Evolutionary conservation across 2,113 vertebrate genomes (phyloP).

Genomic region (Acanthisitta chloris): DNA sequence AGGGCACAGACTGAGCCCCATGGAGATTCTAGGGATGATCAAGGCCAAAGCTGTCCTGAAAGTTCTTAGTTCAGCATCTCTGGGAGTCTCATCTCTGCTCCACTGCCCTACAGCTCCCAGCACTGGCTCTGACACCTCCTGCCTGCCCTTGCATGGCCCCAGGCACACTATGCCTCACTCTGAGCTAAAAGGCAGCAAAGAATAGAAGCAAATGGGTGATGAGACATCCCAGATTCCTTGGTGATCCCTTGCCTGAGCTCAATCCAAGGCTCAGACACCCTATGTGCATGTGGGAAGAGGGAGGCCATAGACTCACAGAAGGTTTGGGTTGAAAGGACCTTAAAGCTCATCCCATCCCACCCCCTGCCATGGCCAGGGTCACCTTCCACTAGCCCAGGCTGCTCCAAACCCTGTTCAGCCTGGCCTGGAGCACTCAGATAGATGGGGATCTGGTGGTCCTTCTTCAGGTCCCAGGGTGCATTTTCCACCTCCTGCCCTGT

Average conservation of each 20-base stretch:
- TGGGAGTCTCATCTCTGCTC: background rate
- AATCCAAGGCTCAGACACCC: background rate
- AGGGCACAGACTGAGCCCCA: background rate
- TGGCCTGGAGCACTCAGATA: background rate
- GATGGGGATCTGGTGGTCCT: background rate
- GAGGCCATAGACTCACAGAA: background rate
- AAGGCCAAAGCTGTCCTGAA: background rate
- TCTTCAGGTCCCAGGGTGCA: background rate
- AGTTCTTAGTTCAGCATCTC: background rate
- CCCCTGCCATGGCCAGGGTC: background rate
- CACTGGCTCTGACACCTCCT: background rate
- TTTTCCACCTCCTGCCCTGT: background rate
- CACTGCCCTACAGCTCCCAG: background rate
- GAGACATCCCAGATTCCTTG: background rate
- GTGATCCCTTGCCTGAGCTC: background rate
- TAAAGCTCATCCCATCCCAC: background rate
- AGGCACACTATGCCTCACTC: background rate
- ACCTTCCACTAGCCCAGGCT: background rate
- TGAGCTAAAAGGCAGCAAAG: background rate
- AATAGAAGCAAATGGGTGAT: background rate
- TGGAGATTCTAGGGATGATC: accelerated
- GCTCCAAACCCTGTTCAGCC: background rate
- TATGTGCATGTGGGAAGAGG: background rate
- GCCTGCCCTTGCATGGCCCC: background rate
- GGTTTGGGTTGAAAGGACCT: background rate